Base-by-base conservation (phyloP, 1,140 invertebrate species). In the Saccostrea glomerata region DNA sequence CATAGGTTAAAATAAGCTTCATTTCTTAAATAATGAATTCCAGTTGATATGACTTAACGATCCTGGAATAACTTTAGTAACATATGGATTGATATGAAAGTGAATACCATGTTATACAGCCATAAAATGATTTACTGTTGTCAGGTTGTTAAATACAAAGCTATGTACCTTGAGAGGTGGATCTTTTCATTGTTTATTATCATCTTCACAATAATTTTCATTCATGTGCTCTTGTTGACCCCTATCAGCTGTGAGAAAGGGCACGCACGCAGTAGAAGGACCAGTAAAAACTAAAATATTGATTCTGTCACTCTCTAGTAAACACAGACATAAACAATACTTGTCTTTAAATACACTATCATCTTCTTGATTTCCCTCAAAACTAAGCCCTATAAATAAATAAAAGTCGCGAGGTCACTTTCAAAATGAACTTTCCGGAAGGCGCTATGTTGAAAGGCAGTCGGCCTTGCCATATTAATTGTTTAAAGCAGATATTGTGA, bases 201-300 rank as follows among this genome's bases (percentile, higher is more conserved):
- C 13, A 60, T 20, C 15, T 63, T 20, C 58, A 63, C 58, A 63
- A 2, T 63, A 20, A 77, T 77, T 0, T 73, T 15, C 70, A 25
- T 77, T 77, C 70, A 77, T 66, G 12, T 77, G 70, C 25, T 77
- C 70, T 15, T 36, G 15, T 77, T 77, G 70, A 77, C 70, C 70
- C 70, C 70, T 77, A 77, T 77, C 70, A 77, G 70, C 70, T 77
- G 70, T 77, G 70, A 36, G 70, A 77, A 77, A 77, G 70, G 70
- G 70, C 70, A 77, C 70, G 70, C 70, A 77, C 23, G 25, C 25
- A 30, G 1, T 77, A 23, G 25, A 30, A 30, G 12, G 11, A 77
- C 13, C 70, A 25, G 70, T 30, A 36, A 30, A 36, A 23, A 15
- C 15, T 3, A 13, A 12, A 77, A 77, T 77, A 77, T 77, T 36